These are phyloP conservation scores for Nasonia vitripennis DNA, from an alignment of 1,140 invertebrate species.

Conservation along the genomic window DNA sequence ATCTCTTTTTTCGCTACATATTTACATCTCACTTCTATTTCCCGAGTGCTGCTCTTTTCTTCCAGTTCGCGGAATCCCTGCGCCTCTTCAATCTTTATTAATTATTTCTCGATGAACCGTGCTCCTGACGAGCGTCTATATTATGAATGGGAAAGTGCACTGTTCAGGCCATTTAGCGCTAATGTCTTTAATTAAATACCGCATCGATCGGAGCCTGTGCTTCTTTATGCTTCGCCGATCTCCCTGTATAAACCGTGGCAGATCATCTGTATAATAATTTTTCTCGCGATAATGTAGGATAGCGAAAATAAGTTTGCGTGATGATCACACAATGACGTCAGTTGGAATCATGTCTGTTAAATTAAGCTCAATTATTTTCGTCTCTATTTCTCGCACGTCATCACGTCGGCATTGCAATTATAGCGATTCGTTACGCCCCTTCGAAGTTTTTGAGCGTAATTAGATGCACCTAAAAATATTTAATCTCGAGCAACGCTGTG, in stretches of 20 bases:
- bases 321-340: background rate
- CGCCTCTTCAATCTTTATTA: background rate
- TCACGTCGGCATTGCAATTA: too few species aligned
- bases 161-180: background rate
- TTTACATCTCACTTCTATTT: background rate
- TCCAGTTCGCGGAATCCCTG: background rate
- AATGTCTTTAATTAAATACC: background rate
- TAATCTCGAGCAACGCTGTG: too few species aligned
- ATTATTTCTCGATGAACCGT: background rate
- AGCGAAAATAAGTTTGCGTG: background rate
- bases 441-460: too few species aligned
- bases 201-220: background rate
- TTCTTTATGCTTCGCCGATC: background rate
- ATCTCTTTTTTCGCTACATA: too few species aligned
- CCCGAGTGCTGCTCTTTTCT: background rate
- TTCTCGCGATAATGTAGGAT: background rate
- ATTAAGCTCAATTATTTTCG: background rate
- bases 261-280: too few species aligned
- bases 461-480: too few species aligned
- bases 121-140: background rate
- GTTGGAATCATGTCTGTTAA: background rate
- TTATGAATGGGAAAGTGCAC: background rate
- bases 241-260: too few species aligned
- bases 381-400: background rate
- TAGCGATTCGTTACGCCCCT: too few species aligned